Evolutionary conservation across 1,140 invertebrate genomes (phyloP).

Genomic region (Bombus huntii): DNA sequence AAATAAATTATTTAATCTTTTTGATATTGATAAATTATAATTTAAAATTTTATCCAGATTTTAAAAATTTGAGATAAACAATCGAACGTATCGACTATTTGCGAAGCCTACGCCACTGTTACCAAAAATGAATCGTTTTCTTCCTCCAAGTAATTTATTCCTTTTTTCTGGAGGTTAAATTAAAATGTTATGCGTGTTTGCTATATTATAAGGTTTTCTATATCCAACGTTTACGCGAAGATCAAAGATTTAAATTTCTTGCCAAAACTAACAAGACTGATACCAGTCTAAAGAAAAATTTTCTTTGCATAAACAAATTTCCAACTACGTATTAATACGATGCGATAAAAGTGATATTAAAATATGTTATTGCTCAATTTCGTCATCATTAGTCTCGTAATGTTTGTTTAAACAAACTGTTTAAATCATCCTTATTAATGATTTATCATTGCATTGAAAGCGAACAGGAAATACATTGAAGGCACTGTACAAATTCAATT

Average conservation of each 20-base stretch:
- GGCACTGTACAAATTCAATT: background rate
- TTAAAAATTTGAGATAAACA: background rate
- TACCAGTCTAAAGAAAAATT: slow-evolving; percentile 43
- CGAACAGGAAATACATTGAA: background rate
- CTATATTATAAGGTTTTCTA: slow-evolving; percentile 27
- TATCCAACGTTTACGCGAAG: slow-evolving; percentile 25
- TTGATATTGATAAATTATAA: background rate
- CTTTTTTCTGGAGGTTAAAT: slow-evolving; percentile 6
- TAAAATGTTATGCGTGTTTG: slow-evolving; percentile 30
- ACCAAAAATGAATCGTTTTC: slow-evolving; percentile 7
- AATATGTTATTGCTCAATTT: slow-evolving; percentile 25
- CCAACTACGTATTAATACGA: background rate
- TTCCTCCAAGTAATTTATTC: slow-evolving; percentile 39
- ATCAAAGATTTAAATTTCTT: slow-evolving; percentile 50
- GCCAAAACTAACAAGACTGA: slow-evolving; percentile 63
- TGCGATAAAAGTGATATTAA: slow-evolving; percentile 26
- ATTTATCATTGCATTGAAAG: background rate
- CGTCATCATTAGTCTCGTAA: slow-evolving; percentile 17
- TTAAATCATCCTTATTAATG: background rate
- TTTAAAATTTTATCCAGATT: background rate
- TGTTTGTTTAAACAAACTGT: background rate
- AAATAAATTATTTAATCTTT: background rate
- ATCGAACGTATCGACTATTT: slow-evolving; percentile 1
- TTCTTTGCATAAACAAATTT: background rate
- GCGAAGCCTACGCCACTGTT: background rate